Conservation (phyloP, 2,113 vertebrate genomes). For the Clarias batrachus region DNA sequence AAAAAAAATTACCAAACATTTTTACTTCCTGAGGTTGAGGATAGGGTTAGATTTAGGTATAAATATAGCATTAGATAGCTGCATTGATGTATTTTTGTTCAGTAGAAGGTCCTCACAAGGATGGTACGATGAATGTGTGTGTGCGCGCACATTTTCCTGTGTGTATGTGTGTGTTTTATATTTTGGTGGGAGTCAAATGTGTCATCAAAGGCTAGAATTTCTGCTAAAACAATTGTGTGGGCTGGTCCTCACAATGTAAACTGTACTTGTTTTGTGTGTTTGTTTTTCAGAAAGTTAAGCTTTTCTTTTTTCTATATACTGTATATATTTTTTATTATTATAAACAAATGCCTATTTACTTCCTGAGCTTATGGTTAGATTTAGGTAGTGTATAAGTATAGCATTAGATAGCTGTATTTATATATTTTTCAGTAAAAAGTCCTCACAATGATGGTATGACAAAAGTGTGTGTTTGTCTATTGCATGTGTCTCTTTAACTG, state of each 20-base stretch:
- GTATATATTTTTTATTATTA: too few relatives aligned
- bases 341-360: neutral
- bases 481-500: neutral
- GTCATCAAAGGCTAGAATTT: neutral
- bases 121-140: too few relatives aligned
- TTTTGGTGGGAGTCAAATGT: neutral
- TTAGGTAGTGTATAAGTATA: neutral
- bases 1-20: too few relatives aligned
- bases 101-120: too few relatives aligned
- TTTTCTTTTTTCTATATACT: neutral
- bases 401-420: neutral
- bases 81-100: too few relatives aligned
- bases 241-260: neutral
- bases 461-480: neutral
- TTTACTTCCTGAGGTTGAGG: too few relatives aligned
- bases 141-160: neutral
- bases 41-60: too few relatives aligned
- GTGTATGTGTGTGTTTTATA: neutral
- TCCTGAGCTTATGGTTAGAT: neutral
- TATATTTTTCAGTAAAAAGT: neutral
- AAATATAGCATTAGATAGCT: too few relatives aligned
- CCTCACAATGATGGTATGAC: neutral
- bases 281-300: neutral
- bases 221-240: neutral
- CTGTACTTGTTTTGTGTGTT: neutral